phyloP scores from a whole-genome alignment of 2,113 vertebrate species.

The Chaetops frenatus region DNA sequence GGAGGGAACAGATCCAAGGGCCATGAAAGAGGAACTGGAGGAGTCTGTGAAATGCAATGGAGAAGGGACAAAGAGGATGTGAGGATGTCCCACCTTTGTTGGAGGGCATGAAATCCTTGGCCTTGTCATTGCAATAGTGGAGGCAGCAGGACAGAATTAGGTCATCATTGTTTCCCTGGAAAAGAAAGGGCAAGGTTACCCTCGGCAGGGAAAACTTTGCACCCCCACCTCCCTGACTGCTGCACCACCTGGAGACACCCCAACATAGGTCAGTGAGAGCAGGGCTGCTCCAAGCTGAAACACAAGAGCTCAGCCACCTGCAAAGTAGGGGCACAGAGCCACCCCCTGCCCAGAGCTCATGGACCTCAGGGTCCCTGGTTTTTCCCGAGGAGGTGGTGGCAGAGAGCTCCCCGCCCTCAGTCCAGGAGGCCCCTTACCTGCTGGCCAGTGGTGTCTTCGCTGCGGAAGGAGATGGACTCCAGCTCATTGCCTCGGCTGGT shows the following conservation, averaged over 20 bases:
- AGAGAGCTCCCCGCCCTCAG: background rate
- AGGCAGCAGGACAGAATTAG: constrained; percentile 84
- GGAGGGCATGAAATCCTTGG: constrained; percentile 91
- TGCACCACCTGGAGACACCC: accelerated
- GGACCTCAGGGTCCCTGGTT: accelerated
- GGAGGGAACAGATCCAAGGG: background rate
- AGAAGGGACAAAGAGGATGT: background rate
- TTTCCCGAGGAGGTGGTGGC: background rate
- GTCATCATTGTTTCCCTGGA: constrained; percentile 95
- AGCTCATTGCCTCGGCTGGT: constrained; percentile 95
- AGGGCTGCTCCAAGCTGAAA: background rate
- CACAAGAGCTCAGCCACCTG: background rate
- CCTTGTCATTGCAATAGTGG: constrained; percentile 97
- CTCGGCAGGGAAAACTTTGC: background rate
- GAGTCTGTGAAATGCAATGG: background rate
- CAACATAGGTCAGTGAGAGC: background rate
- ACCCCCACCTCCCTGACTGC: background rate
- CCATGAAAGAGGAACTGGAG: background rate
- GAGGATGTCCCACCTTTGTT: constrained; percentile 80
- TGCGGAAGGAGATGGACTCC: constrained; percentile 96
- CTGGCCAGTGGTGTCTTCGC: constrained; percentile 94
- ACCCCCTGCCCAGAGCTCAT: background rate
- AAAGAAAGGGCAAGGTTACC: background rate
- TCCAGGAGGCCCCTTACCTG: constrained; percentile 70
- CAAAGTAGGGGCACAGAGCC: background rate